Conservation (phyloP, 2,797 vertebrate species). For the Poeciliopsis presidionis region DNA sequence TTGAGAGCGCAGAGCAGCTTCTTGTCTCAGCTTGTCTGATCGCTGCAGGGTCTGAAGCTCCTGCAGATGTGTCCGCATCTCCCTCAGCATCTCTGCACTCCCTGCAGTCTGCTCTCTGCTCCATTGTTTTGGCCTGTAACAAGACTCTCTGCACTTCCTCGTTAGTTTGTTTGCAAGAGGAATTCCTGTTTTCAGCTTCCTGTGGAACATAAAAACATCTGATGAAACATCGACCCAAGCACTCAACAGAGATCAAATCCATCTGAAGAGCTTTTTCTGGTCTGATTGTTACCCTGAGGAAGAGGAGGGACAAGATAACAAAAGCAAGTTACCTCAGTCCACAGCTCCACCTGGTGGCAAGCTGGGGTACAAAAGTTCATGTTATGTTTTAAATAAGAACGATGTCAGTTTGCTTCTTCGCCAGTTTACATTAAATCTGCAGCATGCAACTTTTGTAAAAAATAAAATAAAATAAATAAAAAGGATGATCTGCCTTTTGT, state of each 20-base stretch:
- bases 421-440: neutral
- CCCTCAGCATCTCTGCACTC: constrained; percentile 17
- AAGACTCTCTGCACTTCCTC: constrained; percentile 53
- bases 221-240: neutral
- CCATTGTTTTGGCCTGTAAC: constrained; percentile 14
- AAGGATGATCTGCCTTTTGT: no score
- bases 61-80: neutral
- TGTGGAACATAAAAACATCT: constrained; percentile 36
- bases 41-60: constrained; percentile 29
- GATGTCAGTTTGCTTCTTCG: neutral
- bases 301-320: constrained; percentile 42
- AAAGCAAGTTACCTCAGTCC: constrained; percentile 37
- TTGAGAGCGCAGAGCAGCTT: constrained; percentile 88
- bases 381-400: neutral
- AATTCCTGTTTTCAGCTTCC: constrained; percentile 43
- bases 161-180: constrained; percentile 63
- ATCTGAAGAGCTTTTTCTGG: constrained; percentile 67
- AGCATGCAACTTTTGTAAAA: no score
- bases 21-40: constrained; percentile 68
- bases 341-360: constrained; percentile 72
- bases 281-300: constrained; percentile 67
- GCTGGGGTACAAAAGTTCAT: neutral
- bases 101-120: constrained; percentile 44
- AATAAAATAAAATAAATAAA: no score
- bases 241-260: constrained; percentile 47